Evolutionary conservation across 2,888 invertebrate genomes (phyloP).

Genomic region (Drosophila incognita): DNA sequence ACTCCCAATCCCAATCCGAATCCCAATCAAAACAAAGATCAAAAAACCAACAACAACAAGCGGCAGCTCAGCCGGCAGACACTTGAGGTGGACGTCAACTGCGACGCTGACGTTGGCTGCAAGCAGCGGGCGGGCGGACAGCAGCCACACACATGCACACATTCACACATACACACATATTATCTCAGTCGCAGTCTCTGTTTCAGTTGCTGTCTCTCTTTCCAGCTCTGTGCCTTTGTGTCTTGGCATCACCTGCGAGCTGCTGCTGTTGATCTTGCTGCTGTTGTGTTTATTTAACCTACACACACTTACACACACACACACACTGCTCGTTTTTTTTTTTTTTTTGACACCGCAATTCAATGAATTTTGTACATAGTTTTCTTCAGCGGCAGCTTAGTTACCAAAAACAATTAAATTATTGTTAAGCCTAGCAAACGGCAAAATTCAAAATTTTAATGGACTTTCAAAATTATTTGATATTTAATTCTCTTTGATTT

Average conservation of each 20-base stretch:
- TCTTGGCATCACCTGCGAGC: constrained; percentile 58
- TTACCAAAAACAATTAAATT: constrained; percentile 26
- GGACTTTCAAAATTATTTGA: background rate
- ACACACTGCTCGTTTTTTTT: constrained; percentile 22
- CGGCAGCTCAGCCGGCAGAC: constrained; percentile 33
- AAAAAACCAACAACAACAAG: constrained; percentile 54
- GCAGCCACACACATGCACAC: constrained; percentile 2
- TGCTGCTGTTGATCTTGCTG: constrained; percentile 38
- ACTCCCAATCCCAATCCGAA: constrained; percentile 16
- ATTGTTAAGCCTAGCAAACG: constrained; percentile 24
- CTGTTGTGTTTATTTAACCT: constrained; percentile 64
- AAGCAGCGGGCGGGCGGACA: constrained; percentile 54
- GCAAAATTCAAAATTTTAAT: background rate
- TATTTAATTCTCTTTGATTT: background rate
- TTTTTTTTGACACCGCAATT: constrained; percentile 33
- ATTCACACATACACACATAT: background rate
- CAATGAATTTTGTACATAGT: constrained; percentile 37
- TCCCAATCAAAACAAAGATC: constrained; percentile 76
- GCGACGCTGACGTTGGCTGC: constrained; percentile 24
- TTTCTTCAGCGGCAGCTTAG: constrained; percentile 4
- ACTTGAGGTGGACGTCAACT: constrained; percentile 48
- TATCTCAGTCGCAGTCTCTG: constrained; percentile 3
- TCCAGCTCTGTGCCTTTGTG: constrained; percentile 1
- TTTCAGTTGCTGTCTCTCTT: constrained; percentile 4
- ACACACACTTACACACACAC: constrained; percentile 35